Base-by-base conservation (phyloP, 1,140 invertebrate species). In the Laupala kohalensis region DNA sequence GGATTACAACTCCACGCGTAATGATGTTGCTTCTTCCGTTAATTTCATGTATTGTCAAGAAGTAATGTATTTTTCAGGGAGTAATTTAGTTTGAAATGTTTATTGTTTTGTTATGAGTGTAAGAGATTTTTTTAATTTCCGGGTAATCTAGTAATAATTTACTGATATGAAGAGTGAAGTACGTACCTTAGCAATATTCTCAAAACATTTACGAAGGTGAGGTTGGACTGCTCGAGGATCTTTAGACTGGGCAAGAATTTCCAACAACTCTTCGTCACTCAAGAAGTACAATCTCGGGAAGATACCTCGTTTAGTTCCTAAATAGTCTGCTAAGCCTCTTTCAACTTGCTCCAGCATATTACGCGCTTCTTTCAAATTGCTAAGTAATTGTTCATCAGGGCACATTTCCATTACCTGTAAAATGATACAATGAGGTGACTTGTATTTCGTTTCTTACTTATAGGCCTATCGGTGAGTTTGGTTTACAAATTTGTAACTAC, bases 271-370 rank as follows among this genome's bases (percentile, higher is more conserved):
- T 74, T 92, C 89, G 76, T 92, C 90, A 74, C 89, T 90, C 73
- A 92, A 85, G 79, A 92, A 92, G 81, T 88, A 92, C 77, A 92
- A 88, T 64, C 89, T 78, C 29, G 90, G 90, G 80, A 93, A 92
- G 12, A 85, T 77, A 27, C 85, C 83, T 25, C 90, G 78, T 79
- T 92, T 92, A 15, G 86, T 85, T 76, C 92, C 90, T 78, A 92
- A 82, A 79, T 92, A 92, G 74, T 91, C 88, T 26, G 86, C 84
- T 3, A 93, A 82, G 1, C 90, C 90, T 75, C 89, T 90, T 74
- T 90, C 84, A 2, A 92, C 89, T 15, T 89, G 82, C 5, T 85
- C 88, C 70, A 92, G 77, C 4, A 90, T 78, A 74, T 86, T 86
- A 66, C 87, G 84, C 27, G 87, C 88, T 75, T 91, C 89, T 68